Percentiles rank a stretch among this genome's conserved stretches.
These are phyloP conservation scores for Larimichthys crocea DNA, from an alignment of 2,113 vertebrate genomes.

Conservation along the genomic window DNA sequence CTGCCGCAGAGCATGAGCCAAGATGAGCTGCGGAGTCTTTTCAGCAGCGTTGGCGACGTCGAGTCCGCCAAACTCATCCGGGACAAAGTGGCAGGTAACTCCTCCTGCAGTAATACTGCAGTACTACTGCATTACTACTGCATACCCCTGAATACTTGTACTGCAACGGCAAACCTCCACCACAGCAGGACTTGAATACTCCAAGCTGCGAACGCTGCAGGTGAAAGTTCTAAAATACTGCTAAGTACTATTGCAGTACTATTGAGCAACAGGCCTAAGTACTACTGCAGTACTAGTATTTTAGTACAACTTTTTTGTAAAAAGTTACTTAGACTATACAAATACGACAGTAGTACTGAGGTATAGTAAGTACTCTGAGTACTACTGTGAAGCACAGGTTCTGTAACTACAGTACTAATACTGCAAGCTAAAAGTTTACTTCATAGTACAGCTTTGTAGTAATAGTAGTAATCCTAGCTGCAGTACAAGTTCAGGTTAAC, in stretches of 20 bases:
- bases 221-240: not conserved
- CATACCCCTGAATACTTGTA: not conserved
- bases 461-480: not conserved
- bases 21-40: slow-evolving; percentile 94
- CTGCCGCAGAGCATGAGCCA: slow-evolving; percentile 99
- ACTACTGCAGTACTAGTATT: not conserved
- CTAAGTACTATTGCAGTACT: not conserved
- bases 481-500: not conserved
- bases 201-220: not conserved
- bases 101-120: not conserved
- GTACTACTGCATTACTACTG: not conserved
- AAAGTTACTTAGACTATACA: not conserved
- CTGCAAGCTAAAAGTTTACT: not conserved
- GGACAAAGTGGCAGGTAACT: slow-evolving; percentile 97
- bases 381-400: not conserved
- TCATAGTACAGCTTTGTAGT: not conserved
- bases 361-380: not conserved
- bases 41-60: slow-evolving; percentile 96
- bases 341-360: not conserved
- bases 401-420: not conserved
- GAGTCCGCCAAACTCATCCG: slow-evolving; percentile 97
- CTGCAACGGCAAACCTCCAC: not conserved
- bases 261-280: no score
- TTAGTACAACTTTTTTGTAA: not conserved
- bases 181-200: not conserved